Evolutionary conservation across 2,888 invertebrate species (phyloP).

Genomic region (Sussaba pulchella): DNA sequence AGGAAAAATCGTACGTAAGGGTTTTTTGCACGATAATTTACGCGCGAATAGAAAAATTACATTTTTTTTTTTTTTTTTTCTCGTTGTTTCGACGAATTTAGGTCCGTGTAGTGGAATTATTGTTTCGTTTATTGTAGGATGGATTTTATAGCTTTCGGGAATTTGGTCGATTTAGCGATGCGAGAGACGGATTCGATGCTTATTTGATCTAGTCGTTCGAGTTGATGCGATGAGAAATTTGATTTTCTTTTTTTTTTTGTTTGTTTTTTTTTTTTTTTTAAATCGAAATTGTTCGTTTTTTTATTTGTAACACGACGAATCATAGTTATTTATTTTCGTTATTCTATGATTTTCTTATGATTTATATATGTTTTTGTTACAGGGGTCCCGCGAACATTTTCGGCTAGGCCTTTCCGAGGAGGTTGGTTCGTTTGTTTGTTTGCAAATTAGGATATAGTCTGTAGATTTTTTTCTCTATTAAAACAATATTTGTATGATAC

Average conservation of each 20-base stretch:
- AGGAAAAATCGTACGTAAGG: neutral
- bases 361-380: constrained; percentile 84
- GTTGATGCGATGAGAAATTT: constrained; percentile 5
- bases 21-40: neutral
- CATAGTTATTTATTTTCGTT: constrained; percentile 76
- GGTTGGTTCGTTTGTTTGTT: constrained; percentile 83
- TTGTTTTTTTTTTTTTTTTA: neutral
- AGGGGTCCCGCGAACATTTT: constrained; percentile 83
- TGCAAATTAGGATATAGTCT: constrained; percentile 82
- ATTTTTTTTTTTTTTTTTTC: constrained; percentile 12
- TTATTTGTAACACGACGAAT: neutral
- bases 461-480: constrained; percentile 79
- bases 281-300: too few species aligned
- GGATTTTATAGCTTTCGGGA: neutral
- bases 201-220: neutral
- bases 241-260: too few species aligned
- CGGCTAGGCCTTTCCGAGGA: constrained; percentile 84
- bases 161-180: constrained; percentile 7
- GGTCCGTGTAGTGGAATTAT: constrained; percentile 23
- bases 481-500: constrained; percentile 56
- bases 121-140: constrained; percentile 23
- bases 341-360: constrained; percentile 82
- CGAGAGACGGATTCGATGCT: neutral
- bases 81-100: too few species aligned
- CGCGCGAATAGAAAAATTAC: neutral